These are phyloP conservation scores for Silurus aristotelis DNA, from an alignment of 2,797 vertebrate species.

Conservation along the genomic window DNA sequence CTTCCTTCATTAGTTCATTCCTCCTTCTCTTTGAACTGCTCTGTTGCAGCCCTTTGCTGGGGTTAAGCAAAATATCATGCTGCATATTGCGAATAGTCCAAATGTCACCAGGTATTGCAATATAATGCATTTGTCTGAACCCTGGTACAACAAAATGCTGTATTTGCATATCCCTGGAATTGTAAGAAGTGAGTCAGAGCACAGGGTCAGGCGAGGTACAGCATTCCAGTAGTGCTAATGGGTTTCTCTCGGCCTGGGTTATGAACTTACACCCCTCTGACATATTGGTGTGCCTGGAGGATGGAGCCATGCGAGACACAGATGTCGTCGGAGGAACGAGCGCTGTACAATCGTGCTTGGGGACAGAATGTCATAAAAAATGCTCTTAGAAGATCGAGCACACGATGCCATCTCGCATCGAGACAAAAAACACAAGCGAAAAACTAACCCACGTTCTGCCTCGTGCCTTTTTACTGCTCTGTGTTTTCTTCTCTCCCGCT, in stretches of 20 bases:
- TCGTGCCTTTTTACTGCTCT: not conserved
- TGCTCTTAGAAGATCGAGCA: not conserved
- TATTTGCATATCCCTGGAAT: not conserved
- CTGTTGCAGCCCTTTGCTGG: not conserved
- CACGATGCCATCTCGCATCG: slow-evolving; percentile 2
- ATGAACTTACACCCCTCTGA: not conserved
- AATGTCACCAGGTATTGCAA: not conserved
- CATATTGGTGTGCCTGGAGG: not conserved
- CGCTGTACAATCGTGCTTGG: slow-evolving; percentile 3
- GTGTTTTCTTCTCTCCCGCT: not conserved
- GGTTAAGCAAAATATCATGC: not conserved
- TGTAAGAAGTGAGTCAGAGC: not conserved
- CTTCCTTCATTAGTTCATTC: not conserved
- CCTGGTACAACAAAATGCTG: not conserved
- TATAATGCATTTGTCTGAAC: not conserved
- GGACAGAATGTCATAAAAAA: slow-evolving; percentile 13
- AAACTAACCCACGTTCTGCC: slow-evolving; percentile 27
- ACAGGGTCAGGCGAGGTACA: not conserved
- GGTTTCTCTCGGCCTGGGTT: not conserved
- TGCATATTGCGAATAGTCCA: not conserved
- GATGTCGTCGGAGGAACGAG: not conserved
- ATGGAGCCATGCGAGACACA: not conserved
- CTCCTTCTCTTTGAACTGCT: not conserved
- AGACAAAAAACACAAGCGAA: slow-evolving; percentile 12
- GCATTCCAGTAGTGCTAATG: not conserved